A percentile compares a stretch with the other conserved stretches of the same genome.
Evolutionary conservation across 2,797 vertebrate species (phyloP).

Genomic region (Triplophysa bombifrons): DNA sequence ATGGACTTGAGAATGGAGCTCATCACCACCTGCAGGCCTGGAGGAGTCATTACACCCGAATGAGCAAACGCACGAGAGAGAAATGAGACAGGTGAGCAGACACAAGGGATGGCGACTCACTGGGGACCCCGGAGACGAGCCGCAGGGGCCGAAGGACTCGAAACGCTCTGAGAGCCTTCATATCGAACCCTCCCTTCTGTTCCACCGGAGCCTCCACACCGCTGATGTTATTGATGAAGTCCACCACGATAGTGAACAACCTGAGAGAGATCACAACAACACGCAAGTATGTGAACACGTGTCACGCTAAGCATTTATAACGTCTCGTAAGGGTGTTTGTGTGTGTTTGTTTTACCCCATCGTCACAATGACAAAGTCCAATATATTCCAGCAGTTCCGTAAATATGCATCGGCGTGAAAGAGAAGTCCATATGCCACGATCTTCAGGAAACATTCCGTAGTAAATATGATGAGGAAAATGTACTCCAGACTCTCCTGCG

Average conservation of each 20-base stretch:
- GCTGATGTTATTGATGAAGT: constrained; percentile 86
- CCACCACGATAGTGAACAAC: constrained; percentile 85
- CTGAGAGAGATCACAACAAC: constrained; percentile 62
- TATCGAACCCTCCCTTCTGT: constrained; percentile 88
- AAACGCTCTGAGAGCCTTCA: constrained; percentile 92
- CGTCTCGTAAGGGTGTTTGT: neutral
- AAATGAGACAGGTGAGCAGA: neutral
- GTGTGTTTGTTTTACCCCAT: constrained; percentile 80
- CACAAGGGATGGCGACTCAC: constrained; percentile 73
- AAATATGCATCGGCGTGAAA: constrained; percentile 91
- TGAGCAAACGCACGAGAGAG: neutral
- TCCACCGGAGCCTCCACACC: constrained; percentile 79
- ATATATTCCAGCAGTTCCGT: constrained; percentile 90
- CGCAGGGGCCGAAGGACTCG: constrained; percentile 89
- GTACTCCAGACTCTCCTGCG: constrained; percentile 91
- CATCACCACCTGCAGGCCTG: constrained; percentile 93
- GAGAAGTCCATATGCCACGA: constrained; percentile 89
- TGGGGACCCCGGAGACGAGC: constrained; percentile 92
- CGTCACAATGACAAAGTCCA: constrained; percentile 91
- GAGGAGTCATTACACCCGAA: constrained; percentile 1
- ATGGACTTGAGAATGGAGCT: constrained; percentile 94
- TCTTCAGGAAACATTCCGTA: constrained; percentile 90
- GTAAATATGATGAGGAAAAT: constrained; percentile 94
- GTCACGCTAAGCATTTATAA: neutral
- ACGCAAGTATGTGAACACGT: neutral